Evolutionary conservation across 2,113 vertebrate species (phyloP).

Genomic region (Sander lucioperca): DNA sequence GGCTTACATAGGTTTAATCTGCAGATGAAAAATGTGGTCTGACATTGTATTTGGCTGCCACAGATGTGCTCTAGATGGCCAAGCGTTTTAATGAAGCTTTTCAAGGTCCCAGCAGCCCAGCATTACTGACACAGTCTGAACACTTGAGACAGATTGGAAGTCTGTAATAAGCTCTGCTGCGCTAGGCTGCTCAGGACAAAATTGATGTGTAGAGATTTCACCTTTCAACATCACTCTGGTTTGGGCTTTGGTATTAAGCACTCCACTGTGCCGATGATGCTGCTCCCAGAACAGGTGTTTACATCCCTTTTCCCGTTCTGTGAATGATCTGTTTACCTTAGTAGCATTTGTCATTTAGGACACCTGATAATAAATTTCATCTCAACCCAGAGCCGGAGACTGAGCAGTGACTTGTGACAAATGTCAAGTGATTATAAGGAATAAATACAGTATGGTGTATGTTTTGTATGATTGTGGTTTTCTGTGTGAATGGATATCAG

Average conservation of each 20-base stretch:
- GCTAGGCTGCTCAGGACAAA: constrained; percentile 67
- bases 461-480: constrained; percentile 56
- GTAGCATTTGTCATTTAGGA: constrained; percentile 73
- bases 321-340: constrained; percentile 71
- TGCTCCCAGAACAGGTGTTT: constrained; percentile 74
- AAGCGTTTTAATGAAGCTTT: constrained; percentile 78
- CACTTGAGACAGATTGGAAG: constrained; percentile 77
- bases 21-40: constrained; percentile 78
- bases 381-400: constrained; percentile 30
- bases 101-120: constrained; percentile 52
- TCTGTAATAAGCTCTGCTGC: constrained; percentile 77
- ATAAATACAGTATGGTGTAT: constrained; percentile 59
- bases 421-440: constrained; percentile 69
- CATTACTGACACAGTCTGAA: constrained; percentile 69
- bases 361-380: constrained; percentile 70
- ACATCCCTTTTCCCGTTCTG: constrained; percentile 42
- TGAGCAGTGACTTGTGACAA: constrained; percentile 66
- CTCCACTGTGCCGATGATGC: constrained; percentile 38
- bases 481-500: constrained; percentile 59
- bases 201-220: constrained; percentile 76
- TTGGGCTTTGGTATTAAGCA: constrained; percentile 62
- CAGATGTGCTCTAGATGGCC: constrained; percentile 71
- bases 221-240: constrained; percentile 67
- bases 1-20: constrained; percentile 78
- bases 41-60: constrained; percentile 80